Percentiles rank a stretch among this genome's conserved stretches.
These are phyloP conservation scores for Volucella inflata DNA, from an alignment of 2,888 invertebrate genomes.

Conservation along the genomic window DNA sequence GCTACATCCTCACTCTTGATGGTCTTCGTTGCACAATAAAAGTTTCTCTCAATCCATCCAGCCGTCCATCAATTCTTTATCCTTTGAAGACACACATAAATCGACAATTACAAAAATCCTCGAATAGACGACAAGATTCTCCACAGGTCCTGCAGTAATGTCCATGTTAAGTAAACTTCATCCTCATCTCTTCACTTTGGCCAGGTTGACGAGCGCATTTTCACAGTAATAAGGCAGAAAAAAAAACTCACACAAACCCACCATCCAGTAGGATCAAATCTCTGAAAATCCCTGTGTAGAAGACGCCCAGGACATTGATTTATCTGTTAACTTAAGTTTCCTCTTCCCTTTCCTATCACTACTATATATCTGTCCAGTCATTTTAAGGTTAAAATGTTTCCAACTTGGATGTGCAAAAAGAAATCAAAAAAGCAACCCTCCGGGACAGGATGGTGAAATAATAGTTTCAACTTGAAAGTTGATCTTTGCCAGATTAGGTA, in stretches of 20 bases:
- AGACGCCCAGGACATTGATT: slow-evolving; percentile 45
- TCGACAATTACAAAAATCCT: slow-evolving; percentile 26
- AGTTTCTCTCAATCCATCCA: not conserved
- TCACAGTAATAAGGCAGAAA: slow-evolving; percentile 24
- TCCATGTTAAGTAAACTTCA: not conserved
- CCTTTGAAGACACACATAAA: slow-evolving; percentile 38
- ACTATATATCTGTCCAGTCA: too few species aligned
- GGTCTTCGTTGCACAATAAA: not conserved
- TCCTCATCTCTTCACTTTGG: not conserved
- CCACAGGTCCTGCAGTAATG: slow-evolving; percentile 10
- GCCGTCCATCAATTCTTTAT: slow-evolving; percentile 36
- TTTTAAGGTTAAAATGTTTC: slow-evolving; percentile 25
- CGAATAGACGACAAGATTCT: slow-evolving; percentile 14
- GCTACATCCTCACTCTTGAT: too few species aligned
- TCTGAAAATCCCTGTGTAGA: slow-evolving; percentile 23
- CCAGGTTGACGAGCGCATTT: slow-evolving; percentile 13
- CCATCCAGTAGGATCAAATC: slow-evolving; percentile 30
- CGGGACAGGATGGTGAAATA: slow-evolving; percentile 5
- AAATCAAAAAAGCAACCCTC: not conserved
- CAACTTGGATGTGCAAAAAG: slow-evolving; percentile 22
- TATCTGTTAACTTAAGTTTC: slow-evolving; percentile 43
- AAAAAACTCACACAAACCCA: not conserved
- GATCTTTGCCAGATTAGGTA: not conserved
- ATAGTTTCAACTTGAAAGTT: slow-evolving; percentile 57
- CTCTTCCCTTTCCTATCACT: not conserved